Percentiles rank a stretch among this genome's conserved stretches.
Conservation (phyloP, 2,888 invertebrate genomes). For the Macropis europaea region DNA sequence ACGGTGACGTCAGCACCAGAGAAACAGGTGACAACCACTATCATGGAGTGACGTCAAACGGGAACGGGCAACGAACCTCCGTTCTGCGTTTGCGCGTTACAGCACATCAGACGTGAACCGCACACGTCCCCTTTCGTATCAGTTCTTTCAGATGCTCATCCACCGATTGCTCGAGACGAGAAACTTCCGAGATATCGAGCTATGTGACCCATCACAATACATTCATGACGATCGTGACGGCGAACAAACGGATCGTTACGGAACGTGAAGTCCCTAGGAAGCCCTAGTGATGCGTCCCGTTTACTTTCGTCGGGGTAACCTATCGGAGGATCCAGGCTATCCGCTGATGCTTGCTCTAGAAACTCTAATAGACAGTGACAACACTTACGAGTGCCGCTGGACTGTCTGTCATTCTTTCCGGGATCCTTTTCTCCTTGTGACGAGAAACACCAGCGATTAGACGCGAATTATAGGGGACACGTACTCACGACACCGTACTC, state of each 20-base stretch:
- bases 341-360: constrained; percentile 35
- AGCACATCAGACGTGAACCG: constrained; percentile 34
- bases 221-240: no score
- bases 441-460: constrained; percentile 41
- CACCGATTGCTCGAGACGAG: neutral
- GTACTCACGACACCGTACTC: constrained; percentile 60
- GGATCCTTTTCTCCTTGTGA: constrained; percentile 28
- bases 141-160: constrained; percentile 21
- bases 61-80: constrained; percentile 61
- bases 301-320: constrained; percentile 35
- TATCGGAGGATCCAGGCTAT: constrained; percentile 31
- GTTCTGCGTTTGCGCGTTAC: constrained; percentile 56
- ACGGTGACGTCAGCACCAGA: constrained; percentile 57
- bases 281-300: constrained; percentile 20
- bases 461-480: constrained; percentile 44
- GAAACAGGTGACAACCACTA: constrained; percentile 64
- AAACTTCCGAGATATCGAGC: neutral
- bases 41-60: constrained; percentile 56
- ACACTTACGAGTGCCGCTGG: constrained; percentile 67
- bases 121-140: constrained; percentile 42
- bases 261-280: no score
- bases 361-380: constrained; percentile 59
- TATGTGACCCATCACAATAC: no score
- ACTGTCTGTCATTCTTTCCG: constrained; percentile 64
- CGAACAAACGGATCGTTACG: no score